Conservation (phyloP, 2,113 vertebrate species). For the Monopterus albus region DNA sequence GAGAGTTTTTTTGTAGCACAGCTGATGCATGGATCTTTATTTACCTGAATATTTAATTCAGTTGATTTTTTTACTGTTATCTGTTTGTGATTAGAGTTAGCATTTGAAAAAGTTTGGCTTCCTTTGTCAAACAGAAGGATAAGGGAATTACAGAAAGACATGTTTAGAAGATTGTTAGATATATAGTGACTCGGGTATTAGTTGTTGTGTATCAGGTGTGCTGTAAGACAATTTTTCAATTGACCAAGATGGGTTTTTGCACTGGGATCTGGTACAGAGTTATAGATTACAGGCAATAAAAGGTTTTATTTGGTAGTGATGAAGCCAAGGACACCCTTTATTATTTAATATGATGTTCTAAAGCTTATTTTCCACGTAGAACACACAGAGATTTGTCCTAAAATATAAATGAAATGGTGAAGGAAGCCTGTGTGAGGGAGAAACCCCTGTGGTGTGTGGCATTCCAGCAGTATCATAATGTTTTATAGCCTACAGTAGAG, state of each 20-base stretch:
- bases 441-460: slow-evolving; percentile 22
- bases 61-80: too few relatives aligned
- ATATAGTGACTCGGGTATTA: background rate
- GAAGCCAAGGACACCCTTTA: background rate
- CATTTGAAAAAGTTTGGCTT: too few relatives aligned
- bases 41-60: too few relatives aligned
- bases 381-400: background rate
- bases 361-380: slow-evolving; percentile 15
- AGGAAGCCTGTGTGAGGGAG: background rate
- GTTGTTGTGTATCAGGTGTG: too few relatives aligned
- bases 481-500: slow-evolving; percentile 58
- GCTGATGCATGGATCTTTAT: too few relatives aligned
- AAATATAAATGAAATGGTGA: slow-evolving; percentile 2
- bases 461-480: slow-evolving; percentile 39
- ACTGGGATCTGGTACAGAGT: background rate
- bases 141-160: too few relatives aligned
- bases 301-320: background rate
- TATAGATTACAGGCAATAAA: background rate
- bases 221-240: background rate
- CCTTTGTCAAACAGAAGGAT: too few relatives aligned
- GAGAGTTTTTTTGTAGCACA: too few relatives aligned
- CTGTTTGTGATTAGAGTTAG: too few relatives aligned
- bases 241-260: background rate
- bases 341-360: background rate
- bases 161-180: background rate